Base-by-base conservation (phyloP, 2,888 invertebrate genomes). In the Molanna angustata region DNA sequence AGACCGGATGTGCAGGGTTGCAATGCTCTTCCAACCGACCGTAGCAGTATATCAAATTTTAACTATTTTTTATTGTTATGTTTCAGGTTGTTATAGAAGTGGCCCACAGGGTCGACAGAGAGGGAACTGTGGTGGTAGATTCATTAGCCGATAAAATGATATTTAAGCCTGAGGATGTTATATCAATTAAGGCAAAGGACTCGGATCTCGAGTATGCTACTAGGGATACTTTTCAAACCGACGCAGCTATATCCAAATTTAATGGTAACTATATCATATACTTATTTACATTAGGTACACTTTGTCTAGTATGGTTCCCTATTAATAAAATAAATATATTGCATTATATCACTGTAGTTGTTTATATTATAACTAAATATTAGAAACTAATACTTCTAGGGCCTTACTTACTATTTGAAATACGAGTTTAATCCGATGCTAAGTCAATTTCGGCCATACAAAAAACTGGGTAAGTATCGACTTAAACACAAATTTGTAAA, bases 141-240 rank as follows among this genome's bases (percentile, higher is more conserved):
- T 83, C 84, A 4, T 79, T 88, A 48, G 83, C 85, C 47, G 88
- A 90, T 63, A 89, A 86, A 71, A 71, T 91, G 62, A 88, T 95
- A 66, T 91, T 95, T 73, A 88, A 87, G 65, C 82, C 86, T 47
- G 82, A 84, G 65, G 92, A 94, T 73, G 86, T 95, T 67, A 86
- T 94, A 59, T 85, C 83, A 66, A 85, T 95, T 69, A 82, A 83
- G 60, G 89, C 89, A 41, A 82, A 82, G 69, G 89, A 94, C 73
- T 87, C 92, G 21, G 94, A 95, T 72, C 76, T 93, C 62, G 91
- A 93, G 64, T 94, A 87, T 74, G 93, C 94, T 57, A 88, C 87
- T 27, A 86, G 86, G 69, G 93, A 92, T 74, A 84, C 86, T 47
- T 94, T 94, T 70, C 88, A 88, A 72, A 94, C 92, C 11, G 95